Evolutionary conservation across 2,797 vertebrate genomes (phyloP).

Genomic region (Mionectes olivaceus): DNA sequence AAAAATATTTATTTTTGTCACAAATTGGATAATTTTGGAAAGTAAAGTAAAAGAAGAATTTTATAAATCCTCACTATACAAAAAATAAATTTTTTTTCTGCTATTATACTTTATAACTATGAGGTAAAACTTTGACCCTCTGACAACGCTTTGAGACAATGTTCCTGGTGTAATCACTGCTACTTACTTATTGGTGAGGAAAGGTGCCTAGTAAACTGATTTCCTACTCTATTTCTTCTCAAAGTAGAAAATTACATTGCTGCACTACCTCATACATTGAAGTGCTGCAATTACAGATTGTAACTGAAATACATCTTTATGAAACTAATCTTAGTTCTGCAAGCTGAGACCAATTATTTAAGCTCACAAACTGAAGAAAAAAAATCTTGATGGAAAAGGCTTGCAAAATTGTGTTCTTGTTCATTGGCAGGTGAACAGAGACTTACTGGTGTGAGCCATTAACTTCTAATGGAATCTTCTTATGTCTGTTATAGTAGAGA

Average conservation of each 20-base stretch:
- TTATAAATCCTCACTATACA: not conserved
- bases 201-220: not conserved
- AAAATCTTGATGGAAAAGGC: not conserved
- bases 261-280: not conserved
- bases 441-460: not conserved
- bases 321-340: constrained; percentile 20
- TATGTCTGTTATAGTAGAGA: not conserved
- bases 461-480: not conserved
- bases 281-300: not conserved
- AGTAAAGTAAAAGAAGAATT: not conserved
- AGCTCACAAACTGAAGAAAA: not conserved
- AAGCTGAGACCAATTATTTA: not conserved
- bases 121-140: not conserved
- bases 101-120: not conserved
- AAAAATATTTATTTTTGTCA: not conserved
- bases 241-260: not conserved
- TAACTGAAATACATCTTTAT: not conserved
- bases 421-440: not conserved
- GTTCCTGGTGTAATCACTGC: not conserved
- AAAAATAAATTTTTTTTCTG: not conserved
- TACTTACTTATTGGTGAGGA: not conserved
- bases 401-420: not conserved
- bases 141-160: not conserved
- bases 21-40: not conserved
- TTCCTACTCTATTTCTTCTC: constrained; percentile 11